Conservation (phyloP, 2,888 invertebrate genomes). For the Luperina testacea region DNA sequence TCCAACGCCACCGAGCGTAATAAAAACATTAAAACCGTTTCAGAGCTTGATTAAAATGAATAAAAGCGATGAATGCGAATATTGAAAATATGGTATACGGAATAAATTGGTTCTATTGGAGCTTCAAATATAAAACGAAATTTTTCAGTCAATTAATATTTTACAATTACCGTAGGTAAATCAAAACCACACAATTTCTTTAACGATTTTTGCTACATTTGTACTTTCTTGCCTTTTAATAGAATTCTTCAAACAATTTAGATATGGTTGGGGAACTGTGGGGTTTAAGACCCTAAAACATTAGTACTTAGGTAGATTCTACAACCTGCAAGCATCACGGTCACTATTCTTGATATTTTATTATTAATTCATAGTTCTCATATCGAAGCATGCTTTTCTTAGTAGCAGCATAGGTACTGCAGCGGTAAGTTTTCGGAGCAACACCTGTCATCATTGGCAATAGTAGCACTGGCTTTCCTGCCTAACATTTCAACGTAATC, state of each 20-base stretch:
- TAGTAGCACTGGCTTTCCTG: not conserved
- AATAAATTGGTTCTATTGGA: conserved; percentile 13
- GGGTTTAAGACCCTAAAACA: not conserved
- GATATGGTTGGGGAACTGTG: not conserved
- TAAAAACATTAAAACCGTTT: conserved; percentile 45
- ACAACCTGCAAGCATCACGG: not conserved
- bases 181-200: no score
- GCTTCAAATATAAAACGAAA: conserved; percentile 6
- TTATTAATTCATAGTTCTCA: not conserved
- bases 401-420: not conserved
- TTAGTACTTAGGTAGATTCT: no score
- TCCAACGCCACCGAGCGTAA: conserved; percentile 15
- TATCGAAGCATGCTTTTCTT: not conserved
- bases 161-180: not conserved
- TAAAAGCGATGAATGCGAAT: conserved; percentile 32
- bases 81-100: conserved; percentile 15
- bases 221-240: not conserved
- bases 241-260: no score
- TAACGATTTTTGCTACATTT: not conserved
- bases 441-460: no score
- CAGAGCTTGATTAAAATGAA: conserved; percentile 53
- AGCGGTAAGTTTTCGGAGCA: not conserved
- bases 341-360: no score
- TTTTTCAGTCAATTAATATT: not conserved
- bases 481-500: not conserved